phyloP scores from a whole-genome alignment of 2,888 invertebrate species.

The Caenorhabditis becei region DNA sequence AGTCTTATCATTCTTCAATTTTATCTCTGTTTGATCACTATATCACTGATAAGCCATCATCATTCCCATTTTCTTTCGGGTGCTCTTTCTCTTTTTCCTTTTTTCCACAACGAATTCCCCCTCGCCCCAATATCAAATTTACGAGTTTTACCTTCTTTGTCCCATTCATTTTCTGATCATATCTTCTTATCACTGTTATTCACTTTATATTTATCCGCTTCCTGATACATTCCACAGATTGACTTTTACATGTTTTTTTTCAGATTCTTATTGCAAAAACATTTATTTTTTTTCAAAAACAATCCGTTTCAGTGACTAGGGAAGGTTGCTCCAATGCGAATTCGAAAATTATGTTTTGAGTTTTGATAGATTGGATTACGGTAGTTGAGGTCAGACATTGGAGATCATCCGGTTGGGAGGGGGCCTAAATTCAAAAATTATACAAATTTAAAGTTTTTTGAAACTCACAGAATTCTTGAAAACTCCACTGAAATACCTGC shows the following conservation, averaged over 20 bases:
- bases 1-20: constrained; percentile 69
- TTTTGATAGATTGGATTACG: neutral
- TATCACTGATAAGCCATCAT: neutral
- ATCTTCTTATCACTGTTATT: too few relatives aligned
- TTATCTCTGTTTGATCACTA: constrained; percentile 59
- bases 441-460: neutral
- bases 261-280: too few relatives aligned
- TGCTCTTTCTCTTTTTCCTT: constrained; percentile 15
- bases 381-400: neutral
- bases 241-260: too few relatives aligned
- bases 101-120: constrained; percentile 10
- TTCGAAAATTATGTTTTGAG: neutral
- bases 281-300: neutral
- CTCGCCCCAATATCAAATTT: neutral
- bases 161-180: neutral
- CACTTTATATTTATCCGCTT: too few relatives aligned
- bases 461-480: neutral
- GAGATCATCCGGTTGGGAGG: neutral
- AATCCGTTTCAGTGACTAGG: neutral
- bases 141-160: constrained; percentile 26
- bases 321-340: neutral
- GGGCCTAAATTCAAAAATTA: neutral
- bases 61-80: constrained; percentile 26
- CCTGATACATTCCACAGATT: too few relatives aligned
- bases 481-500: neutral